Percentiles rank a stretch among this genome's conserved stretches.
These are phyloP conservation scores for Lepidocolaptes lacrymiger DNA, from an alignment of 2,797 vertebrate species.

Conservation along the genomic window DNA sequence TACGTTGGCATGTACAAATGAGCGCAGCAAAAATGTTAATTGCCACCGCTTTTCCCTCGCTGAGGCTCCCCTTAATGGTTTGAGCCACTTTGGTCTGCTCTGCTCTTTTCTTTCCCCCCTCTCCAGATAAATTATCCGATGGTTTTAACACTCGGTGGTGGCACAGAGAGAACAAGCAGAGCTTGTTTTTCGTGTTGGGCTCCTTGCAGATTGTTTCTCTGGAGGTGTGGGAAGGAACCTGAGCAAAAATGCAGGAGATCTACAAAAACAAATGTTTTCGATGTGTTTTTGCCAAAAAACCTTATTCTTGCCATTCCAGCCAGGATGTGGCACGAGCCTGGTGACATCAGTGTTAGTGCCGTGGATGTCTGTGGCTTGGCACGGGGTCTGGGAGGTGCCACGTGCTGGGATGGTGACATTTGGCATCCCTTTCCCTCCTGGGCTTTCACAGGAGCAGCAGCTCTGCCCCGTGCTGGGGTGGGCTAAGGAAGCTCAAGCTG, in stretches of 20 bases:
- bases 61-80: not conserved
- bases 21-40: not conserved
- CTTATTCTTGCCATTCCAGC: rapidly evolving
- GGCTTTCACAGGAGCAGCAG: not conserved
- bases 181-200: not conserved
- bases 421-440: not conserved
- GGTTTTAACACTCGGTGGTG: not conserved
- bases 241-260: not conserved
- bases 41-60: not conserved
- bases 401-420: not conserved
- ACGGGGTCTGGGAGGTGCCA: not conserved
- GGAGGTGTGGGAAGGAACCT: not conserved
- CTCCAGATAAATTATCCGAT: not conserved
- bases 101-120: not conserved
- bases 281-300: not conserved
- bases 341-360: not conserved
- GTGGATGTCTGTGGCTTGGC: not conserved
- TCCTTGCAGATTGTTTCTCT: not conserved
- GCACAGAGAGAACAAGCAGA: not conserved
- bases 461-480: not conserved
- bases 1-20: not conserved
- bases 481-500: not conserved
- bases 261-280: not conserved
- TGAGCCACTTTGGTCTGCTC: not conserved
- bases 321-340: rapidly evolving